A percentile compares a stretch with the other conserved stretches of the same genome.
Conservation (phyloP, 1,140 invertebrate species). For the Zaprionus inermis region DNA sequence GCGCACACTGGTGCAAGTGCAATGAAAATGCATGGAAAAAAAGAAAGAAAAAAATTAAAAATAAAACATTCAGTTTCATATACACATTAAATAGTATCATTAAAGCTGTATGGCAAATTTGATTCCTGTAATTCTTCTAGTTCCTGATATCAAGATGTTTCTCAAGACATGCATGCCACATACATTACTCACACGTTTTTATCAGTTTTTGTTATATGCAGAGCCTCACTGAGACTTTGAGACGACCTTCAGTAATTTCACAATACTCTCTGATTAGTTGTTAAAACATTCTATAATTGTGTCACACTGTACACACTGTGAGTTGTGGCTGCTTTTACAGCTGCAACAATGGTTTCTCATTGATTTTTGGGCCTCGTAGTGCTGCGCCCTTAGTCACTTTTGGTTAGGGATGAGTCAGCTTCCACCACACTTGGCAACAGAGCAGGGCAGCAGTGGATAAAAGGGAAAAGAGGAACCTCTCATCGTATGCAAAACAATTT, state of each 20-base stretch:
- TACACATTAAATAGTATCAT: too few species aligned
- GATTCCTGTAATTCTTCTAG: background rate
- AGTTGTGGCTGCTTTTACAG: conserved; percentile 39
- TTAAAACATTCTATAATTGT: background rate
- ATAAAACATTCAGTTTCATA: too few species aligned
- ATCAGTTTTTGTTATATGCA: background rate
- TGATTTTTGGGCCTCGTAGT: conserved; percentile 67
- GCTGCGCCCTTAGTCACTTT: conserved; percentile 62
- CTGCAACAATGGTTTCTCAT: conserved; percentile 71
- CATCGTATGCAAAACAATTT: conserved; percentile 71
- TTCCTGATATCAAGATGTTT: background rate
- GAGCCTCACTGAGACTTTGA: background rate
- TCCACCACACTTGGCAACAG: conserved; percentile 38
- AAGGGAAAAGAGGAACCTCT: conserved; percentile 7
- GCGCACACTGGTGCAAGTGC: conserved; percentile 34
- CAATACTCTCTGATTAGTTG: background rate
- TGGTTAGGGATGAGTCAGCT: conserved; percentile 43
- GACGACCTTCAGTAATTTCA: background rate
- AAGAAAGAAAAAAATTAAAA: too few species aligned
- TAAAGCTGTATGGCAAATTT: background rate
- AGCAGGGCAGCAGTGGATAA: background rate
- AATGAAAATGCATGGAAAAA: background rate
- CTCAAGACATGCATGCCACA: too few species aligned
- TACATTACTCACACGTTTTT: too few species aligned
- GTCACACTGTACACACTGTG: conserved; percentile 28